Conservation (phyloP, 1,140 invertebrate species). For the Pollicipes pollicipes region DNA sequence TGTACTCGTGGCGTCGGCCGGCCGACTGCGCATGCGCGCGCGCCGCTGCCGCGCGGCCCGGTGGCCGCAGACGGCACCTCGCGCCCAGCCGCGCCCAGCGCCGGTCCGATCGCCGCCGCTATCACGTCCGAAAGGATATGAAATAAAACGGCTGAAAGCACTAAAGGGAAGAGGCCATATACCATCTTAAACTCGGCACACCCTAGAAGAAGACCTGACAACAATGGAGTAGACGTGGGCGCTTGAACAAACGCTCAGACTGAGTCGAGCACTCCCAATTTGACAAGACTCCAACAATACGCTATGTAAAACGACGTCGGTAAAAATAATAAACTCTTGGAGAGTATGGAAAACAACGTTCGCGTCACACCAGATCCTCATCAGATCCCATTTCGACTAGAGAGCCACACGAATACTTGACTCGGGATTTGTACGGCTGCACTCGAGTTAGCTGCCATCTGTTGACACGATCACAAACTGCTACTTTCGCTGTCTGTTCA, state of each 20-base stretch:
- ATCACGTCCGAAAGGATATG: neutral
- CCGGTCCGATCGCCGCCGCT: neutral
- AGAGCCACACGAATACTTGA: neutral
- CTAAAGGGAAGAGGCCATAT: neutral
- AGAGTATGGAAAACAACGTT: slow-evolving; percentile 1
- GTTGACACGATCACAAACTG: neutral
- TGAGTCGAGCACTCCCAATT: no score
- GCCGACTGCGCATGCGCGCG: neutral
- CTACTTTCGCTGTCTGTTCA: neutral
- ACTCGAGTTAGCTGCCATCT: neutral
- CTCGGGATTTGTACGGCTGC: slow-evolving; percentile 1
- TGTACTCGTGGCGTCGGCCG: neutral
- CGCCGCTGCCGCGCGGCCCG: no score
- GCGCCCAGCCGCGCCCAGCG: no score
- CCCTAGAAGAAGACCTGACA: no score
- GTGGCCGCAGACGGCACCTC: no score
- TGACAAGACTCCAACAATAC: neutral
- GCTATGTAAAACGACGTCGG: neutral
- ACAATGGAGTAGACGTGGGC: no score
- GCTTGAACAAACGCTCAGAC: no score
- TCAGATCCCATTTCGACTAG: slow-evolving; percentile 5
- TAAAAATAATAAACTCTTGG: neutral
- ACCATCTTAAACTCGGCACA: neutral
- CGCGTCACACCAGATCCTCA: neutral
- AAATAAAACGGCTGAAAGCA: slow-evolving; percentile 1